A percentile compares a stretch with the other conserved stretches of the same genome.
These are phyloP conservation scores for Rhyzopertha dominica DNA, from an alignment of 1,140 invertebrate species.

Conservation along the genomic window DNA sequence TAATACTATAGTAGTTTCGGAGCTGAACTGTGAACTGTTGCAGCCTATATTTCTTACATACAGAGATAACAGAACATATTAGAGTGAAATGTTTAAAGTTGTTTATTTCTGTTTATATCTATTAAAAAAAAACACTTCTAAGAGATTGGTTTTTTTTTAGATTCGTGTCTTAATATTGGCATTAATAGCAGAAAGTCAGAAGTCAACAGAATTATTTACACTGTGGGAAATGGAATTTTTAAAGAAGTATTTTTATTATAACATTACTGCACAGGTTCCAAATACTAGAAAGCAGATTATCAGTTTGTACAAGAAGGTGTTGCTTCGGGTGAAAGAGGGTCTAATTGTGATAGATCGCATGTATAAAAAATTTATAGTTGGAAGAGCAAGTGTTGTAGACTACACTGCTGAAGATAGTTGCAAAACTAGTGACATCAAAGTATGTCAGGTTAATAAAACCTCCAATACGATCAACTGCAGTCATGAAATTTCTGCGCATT, in stretches of 20 bases:
- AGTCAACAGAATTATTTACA: constrained; percentile 63
- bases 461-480: too few species aligned
- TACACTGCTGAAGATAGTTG: too few species aligned
- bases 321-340: constrained; percentile 33
- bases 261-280: constrained; percentile 66
- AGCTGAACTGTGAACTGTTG: too few species aligned
- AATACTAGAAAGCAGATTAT: constrained; percentile 56
- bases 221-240: constrained; percentile 62
- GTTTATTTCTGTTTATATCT: constrained; percentile 19
- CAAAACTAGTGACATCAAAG: too few species aligned
- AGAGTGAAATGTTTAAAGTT: too few species aligned
- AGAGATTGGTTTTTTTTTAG: constrained; percentile 21
- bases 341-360: constrained; percentile 20
- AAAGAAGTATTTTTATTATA: constrained; percentile 61
- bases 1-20: too few species aligned
- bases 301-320: constrained; percentile 59
- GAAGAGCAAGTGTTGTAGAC: too few species aligned
- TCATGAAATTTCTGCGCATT: too few species aligned
- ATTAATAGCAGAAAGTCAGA: constrained; percentile 69
- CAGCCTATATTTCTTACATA: too few species aligned
- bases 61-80: too few species aligned
- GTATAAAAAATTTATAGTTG: too few species aligned
- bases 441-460: too few species aligned
- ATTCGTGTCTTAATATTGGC: constrained; percentile 55
- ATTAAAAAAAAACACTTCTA: not conserved